These are phyloP conservation scores for Tyto alba DNA, from an alignment of 2,113 vertebrate species.

Conservation along the genomic window DNA sequence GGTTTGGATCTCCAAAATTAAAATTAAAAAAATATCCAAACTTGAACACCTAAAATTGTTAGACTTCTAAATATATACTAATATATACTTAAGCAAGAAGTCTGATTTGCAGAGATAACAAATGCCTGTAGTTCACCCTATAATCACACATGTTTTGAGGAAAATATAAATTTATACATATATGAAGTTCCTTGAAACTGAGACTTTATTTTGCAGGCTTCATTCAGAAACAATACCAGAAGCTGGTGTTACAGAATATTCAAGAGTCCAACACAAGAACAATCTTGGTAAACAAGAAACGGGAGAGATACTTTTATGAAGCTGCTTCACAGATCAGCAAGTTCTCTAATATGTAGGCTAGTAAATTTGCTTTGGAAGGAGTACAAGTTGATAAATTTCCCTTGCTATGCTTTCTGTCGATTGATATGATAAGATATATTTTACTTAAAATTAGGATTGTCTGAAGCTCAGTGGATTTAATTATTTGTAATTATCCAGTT, in stretches of 20 bases:
- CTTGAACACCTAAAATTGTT: background rate
- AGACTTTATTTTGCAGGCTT: background rate
- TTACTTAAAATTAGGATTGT: slow-evolving; percentile 92
- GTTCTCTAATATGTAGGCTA: slow-evolving; percentile 51
- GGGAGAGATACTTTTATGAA: slow-evolving; percentile 34
- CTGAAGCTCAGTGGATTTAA: slow-evolving; percentile 89
- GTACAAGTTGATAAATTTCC: slow-evolving; percentile 73
- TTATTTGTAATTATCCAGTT: slow-evolving; percentile 93
- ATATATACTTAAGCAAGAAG: background rate
- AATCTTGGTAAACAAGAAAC: background rate
- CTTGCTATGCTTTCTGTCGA: slow-evolving; percentile 71
- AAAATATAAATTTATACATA: background rate
- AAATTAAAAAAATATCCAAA: background rate
- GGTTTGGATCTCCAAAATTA: background rate
- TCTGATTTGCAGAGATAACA: background rate
- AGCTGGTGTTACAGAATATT: background rate
- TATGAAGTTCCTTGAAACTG: background rate
- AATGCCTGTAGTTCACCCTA: background rate
- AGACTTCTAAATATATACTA: background rate
- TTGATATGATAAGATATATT: slow-evolving; percentile 85
- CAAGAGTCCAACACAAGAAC: background rate
- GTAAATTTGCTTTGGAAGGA: slow-evolving; percentile 75
- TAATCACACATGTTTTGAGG: background rate
- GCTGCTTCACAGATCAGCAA: slow-evolving; percentile 63
- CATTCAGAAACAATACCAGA: background rate